Conservation (phyloP, 2,888 invertebrate species). For the Patella ulyssiponensis region DNA sequence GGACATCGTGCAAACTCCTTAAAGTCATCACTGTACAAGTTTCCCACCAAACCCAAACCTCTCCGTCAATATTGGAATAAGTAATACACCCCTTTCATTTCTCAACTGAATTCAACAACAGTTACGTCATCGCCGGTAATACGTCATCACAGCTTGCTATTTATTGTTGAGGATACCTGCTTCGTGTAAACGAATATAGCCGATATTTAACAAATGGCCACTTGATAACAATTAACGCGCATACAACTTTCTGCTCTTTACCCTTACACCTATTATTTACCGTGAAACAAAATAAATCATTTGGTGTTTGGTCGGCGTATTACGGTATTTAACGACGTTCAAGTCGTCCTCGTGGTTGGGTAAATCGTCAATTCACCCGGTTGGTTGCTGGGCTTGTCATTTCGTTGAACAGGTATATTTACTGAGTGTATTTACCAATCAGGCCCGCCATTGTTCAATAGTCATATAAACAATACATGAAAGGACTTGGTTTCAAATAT, state of each 20-base stretch:
- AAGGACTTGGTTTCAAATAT: background rate
- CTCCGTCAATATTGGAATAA: background rate
- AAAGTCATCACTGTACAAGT: background rate
- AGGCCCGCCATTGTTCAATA: background rate
- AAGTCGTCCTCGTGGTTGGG: background rate
- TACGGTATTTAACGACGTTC: background rate
- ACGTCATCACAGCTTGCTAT: background rate
- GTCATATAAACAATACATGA: conserved; percentile 5
- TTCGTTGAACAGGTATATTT: background rate
- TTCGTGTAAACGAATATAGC: background rate
- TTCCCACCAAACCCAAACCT: background rate
- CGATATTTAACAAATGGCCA: background rate
- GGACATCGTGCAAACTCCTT: background rate
- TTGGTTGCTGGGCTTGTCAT: background rate
- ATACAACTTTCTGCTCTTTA: background rate
- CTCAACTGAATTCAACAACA: background rate
- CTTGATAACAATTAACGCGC: background rate
- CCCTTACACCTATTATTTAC: background rate
- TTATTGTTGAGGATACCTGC: background rate
- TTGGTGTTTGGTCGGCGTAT: background rate
- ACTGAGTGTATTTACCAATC: background rate
- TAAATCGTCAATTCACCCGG: background rate
- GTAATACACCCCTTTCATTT: background rate
- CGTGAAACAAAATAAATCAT: background rate
- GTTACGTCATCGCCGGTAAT: background rate